Evolutionary conservation across 2,113 vertebrate genomes (phyloP), one percentile per base, ranked within the genome.

Genomic region (Chaetorhynchus papuensis): DNA sequence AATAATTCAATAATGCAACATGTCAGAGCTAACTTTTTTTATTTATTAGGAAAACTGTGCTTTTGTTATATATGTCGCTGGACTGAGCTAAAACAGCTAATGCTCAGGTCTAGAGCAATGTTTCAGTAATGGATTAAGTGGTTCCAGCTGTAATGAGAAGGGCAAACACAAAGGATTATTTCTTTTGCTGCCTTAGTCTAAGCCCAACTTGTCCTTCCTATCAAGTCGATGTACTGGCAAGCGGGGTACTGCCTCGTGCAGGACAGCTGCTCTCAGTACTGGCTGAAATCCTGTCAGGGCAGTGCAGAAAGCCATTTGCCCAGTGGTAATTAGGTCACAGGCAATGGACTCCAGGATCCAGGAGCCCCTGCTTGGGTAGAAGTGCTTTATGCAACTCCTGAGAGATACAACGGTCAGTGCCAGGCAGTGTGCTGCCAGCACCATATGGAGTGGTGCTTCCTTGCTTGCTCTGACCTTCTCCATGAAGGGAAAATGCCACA

Each of bases 1-100:
- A 79, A 65, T 83, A 69, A 84, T 93, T 90, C 79, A 69, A 88
- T 90, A 83, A 86, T 21, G 61, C 13, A 87, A 44, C 23, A 17
- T 66, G 42, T 54, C 49, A 69, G 54, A 90, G 39, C 6, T 66
- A 53, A 69, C n/a, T 33, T 53, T 7, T 53, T 18, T 50, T 41
- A 49, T 52, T 56, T 37, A 13, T 57, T 72, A 74, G 41, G 59
- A 63, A 59, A 90, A 30, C 10, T 14, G 7, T 57, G 23, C 8
- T 65, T 85, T 76, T 72, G 27, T 68, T 37, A 17, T 18, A 30
- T 30, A 30, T 10, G 1, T 59, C 1, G 0, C 18, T 61, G 37
- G 31, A 56, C 78, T 75, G 57, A 71, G 74, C 65, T 39, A 49
- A 83, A 77, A n/a, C 13, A 84, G 24, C 10, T n/a, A 60, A 37